Percentiles rank a stretch among this genome's conserved stretches.
Conservation (phyloP, 2,797 vertebrate species). For the Alfaro cultratus region DNA sequence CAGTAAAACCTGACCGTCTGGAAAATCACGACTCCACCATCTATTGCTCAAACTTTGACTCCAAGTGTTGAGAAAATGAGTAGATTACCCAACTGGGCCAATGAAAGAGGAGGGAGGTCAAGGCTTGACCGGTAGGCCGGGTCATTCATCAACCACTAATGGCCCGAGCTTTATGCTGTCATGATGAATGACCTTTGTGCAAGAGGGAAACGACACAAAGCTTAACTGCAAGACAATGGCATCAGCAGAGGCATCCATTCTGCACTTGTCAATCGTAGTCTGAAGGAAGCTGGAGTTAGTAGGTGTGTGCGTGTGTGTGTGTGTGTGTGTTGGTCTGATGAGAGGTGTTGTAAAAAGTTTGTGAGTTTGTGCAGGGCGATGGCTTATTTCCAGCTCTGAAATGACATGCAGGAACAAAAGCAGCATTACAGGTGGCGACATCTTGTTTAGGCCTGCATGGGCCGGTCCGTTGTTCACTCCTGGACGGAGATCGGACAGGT, state of each 20-base stretch:
- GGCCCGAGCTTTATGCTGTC: slow-evolving; percentile 76
- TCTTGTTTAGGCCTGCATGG: slow-evolving; percentile 51
- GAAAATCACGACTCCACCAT: slow-evolving; percentile 51
- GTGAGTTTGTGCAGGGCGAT: slow-evolving; percentile 52
- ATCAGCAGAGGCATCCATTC: slow-evolving; percentile 71
- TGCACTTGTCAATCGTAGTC: slow-evolving; percentile 72
- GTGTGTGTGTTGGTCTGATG: slow-evolving; percentile 17
- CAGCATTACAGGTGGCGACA: slow-evolving; percentile 60
- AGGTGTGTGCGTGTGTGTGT: slow-evolving; percentile 24
- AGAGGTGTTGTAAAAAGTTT: slow-evolving; percentile 61
- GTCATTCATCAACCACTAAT: slow-evolving; percentile 79
- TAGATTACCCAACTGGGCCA: slow-evolving; percentile 51
- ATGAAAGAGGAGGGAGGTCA: slow-evolving; percentile 63
- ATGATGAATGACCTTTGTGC: slow-evolving; percentile 76
- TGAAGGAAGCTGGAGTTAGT: slow-evolving; percentile 46
- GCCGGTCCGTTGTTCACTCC: slow-evolving; percentile 18
- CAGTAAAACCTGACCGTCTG: slow-evolving; percentile 76
- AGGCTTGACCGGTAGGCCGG: slow-evolving; percentile 70
- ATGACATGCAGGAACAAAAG: slow-evolving; percentile 50
- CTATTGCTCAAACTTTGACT: slow-evolving; percentile 54
- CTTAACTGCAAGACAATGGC: slow-evolving; percentile 71
- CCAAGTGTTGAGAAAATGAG: slow-evolving; percentile 41
- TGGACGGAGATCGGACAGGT: background rate
- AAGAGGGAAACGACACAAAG: slow-evolving; percentile 53
- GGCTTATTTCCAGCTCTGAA: slow-evolving; percentile 57